Conservation (phyloP, 2,113 vertebrate species). For the Tenebrosternarchus preto region DNA sequence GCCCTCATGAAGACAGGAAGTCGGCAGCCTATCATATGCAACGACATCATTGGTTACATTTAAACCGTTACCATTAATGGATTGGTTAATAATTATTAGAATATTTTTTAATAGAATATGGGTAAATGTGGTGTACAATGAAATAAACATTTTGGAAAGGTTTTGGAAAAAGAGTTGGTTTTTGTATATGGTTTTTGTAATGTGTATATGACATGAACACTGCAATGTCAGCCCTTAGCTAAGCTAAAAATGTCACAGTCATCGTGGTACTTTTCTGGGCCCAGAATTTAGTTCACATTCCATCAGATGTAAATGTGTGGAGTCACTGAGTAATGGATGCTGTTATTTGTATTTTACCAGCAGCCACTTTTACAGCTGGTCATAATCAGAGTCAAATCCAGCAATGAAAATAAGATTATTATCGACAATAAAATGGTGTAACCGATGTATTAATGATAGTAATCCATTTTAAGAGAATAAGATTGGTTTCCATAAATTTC, state of each 20-base stretch:
- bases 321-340: too few relatives aligned
- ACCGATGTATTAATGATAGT: background rate
- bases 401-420: too few relatives aligned
- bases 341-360: too few relatives aligned
- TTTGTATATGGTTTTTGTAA: background rate
- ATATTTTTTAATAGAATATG: slow-evolving; percentile 5
- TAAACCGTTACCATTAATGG: slow-evolving; percentile 58
- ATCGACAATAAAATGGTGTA: too few relatives aligned
- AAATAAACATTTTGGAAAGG: slow-evolving; percentile 32
- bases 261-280: too few relatives aligned
- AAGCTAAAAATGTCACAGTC: background rate
- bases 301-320: too few relatives aligned
- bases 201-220: background rate
- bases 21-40: slow-evolving; percentile 95
- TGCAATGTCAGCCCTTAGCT: background rate
- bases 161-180: too few relatives aligned
- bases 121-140: background rate
- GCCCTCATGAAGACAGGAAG: slow-evolving; percentile 93
- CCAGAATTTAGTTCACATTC: too few relatives aligned
- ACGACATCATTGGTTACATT: slow-evolving; percentile 90
- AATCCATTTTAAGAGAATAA: background rate
- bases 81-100: background rate
- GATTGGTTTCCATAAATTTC: background rate
- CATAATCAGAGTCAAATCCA: too few relatives aligned
- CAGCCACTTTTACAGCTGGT: too few relatives aligned